A percentile compares a stretch with the other conserved stretches of the same genome.
Evolutionary conservation across 2,797 vertebrate species (phyloP).

Genomic region (Chanos chanos): DNA sequence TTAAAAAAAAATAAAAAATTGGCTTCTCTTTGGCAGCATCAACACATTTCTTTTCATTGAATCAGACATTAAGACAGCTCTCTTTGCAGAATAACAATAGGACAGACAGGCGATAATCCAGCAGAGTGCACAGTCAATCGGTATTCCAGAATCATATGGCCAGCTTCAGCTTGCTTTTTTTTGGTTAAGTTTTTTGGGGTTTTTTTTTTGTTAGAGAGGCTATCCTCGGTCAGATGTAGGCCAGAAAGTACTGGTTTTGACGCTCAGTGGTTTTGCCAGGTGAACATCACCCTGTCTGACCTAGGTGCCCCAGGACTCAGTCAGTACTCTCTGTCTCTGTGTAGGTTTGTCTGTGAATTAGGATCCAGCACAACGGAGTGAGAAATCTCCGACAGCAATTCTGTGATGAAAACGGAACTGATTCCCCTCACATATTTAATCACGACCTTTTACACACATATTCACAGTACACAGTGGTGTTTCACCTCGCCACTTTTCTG

Average conservation of each 20-base stretch:
- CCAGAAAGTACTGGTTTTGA: neutral
- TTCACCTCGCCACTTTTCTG: no score
- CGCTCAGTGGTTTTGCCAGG: slow-evolving; percentile 3
- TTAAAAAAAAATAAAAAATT: slow-evolving; percentile 9
- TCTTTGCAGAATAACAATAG: neutral
- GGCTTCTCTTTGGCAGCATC: neutral
- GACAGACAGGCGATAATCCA: neutral
- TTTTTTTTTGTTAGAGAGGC: no score
- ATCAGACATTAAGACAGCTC: slow-evolving; percentile 6
- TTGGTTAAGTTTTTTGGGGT: no score
- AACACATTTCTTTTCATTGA: neutral
- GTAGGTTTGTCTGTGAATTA: neutral
- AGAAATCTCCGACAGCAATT: no score
- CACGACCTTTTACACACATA: no score
- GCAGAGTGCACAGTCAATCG: neutral
- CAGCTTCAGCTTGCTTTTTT: no score
- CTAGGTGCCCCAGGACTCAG: neutral
- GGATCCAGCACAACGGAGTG: neutral
- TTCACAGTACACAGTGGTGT: no score
- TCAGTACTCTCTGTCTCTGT: neutral
- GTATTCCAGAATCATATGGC: neutral
- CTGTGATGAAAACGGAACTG: no score
- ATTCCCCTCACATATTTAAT: no score
- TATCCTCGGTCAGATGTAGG: neutral
- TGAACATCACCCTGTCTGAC: slow-evolving; percentile 19